Base-by-base conservation (phyloP, 2,888 invertebrate species). In the Trichopria drosophilae region DNA sequence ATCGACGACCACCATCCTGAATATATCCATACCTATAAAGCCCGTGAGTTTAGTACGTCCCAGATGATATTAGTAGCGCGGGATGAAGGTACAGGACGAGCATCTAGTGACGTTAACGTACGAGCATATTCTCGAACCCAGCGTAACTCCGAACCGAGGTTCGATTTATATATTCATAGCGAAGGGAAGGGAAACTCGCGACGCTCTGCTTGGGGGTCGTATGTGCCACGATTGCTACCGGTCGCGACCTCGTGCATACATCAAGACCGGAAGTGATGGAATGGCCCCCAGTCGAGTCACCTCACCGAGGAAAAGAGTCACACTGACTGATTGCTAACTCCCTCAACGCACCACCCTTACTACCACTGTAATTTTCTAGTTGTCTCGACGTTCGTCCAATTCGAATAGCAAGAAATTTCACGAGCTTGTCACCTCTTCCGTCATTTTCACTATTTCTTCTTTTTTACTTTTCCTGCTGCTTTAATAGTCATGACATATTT, bases 161-260 rank as follows among this genome's bases (percentile, higher is more conserved):
- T 67, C 70, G 68, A 72, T 74, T 73, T 70, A 72, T 71, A 69
- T 74, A 74, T 74, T 74, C 74, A 70, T 68, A 61, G 63, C 23
- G 26, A 18, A 28, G 39, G 28, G 40, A 41, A 32, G 49, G 51
- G 43, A 39, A 52, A 59, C 59, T 12, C 26, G 26, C 26, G 10
- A 9, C 26, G 26, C 9, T 26, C 26, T 63, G 64, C 61, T 61
- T 52, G 59, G 58, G 58, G 62, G 63, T 63, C 58, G 64, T 63
- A 63, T 64, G 64, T 57, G 59, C 61, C 59, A 61, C 69, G 71
- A 72, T 72, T 71, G 66, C 69, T 58, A 62, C 66, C 70, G 70
- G 68, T 61, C 69, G 65, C 64, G 68, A 72, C 72, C 71, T 65
- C 61, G 64, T 66, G 71, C 69, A 73, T 74, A 74, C 67, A 73